Conservation (phyloP, 2,797 vertebrate genomes). For the Peromyscus attwateri region DNA sequence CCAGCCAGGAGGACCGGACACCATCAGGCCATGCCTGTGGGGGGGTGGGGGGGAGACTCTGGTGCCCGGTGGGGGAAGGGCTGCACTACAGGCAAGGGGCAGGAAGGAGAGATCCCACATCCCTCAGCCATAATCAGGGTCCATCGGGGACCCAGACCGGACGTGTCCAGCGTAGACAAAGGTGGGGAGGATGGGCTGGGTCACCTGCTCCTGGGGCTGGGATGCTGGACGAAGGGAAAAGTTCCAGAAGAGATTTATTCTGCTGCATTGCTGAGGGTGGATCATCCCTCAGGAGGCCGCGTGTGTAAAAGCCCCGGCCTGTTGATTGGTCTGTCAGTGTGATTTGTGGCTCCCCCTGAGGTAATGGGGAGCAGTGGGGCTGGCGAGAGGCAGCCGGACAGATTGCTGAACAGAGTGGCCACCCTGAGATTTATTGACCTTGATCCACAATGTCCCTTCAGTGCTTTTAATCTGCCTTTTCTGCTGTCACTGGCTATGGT, state of each 20-base stretch:
- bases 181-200: neutral
- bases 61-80: conserved; percentile 84
- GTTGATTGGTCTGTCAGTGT: conserved; percentile 94
- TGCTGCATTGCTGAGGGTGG: conserved; percentile 80
- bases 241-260: conserved; percentile 88
- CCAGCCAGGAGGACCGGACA: conserved; percentile 89
- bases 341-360: conserved; percentile 91
- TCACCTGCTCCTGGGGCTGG: neutral
- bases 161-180: conserved; percentile 81
- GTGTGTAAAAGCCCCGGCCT: conserved; percentile 83
- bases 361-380: conserved; percentile 85
- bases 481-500: conserved; percentile 74
- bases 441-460: conserved; percentile 70
- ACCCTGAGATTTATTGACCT: conserved; percentile 85
- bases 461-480: conserved; percentile 85
- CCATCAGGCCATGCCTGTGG: conserved; percentile 90
- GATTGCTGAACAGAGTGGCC: conserved; percentile 57
- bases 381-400: conserved; percentile 72
- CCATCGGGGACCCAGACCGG: conserved; percentile 88
- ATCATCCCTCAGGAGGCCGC: conserved; percentile 87
- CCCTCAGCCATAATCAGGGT: conserved; percentile 94
- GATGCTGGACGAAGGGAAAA: conserved; percentile 67
- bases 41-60: conserved; percentile 29
- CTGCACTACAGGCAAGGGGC: conserved; percentile 91
- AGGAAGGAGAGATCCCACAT: conserved; percentile 92